phyloP scores from a whole-genome alignment of 2,888 invertebrate species.

The Tetragonisca angustula region DNA sequence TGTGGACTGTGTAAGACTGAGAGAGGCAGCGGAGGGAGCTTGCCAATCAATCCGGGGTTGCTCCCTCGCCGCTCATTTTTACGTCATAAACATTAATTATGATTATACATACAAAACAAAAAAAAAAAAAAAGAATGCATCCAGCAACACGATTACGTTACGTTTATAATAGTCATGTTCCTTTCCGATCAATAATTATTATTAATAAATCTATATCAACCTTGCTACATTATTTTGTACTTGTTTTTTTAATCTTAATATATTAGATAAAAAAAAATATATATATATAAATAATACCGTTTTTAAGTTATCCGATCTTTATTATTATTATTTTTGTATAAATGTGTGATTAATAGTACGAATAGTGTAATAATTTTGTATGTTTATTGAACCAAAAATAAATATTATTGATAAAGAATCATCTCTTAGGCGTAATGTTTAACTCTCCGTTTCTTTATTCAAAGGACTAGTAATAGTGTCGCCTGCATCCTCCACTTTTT shows the following conservation, averaged over 20 bases:
- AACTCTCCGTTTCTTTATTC: slow-evolving; percentile 52
- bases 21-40: slow-evolving; percentile 79
- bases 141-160: slow-evolving; percentile 77
- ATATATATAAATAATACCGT: slow-evolving; percentile 77
- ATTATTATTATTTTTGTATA: slow-evolving; percentile 82
- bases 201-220: slow-evolving; percentile 77
- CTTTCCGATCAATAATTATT: slow-evolving; percentile 76
- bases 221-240: slow-evolving; percentile 81
- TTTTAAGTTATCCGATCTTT: slow-evolving; percentile 79
- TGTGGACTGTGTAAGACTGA: slow-evolving; percentile 80
- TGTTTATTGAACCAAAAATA: slow-evolving; percentile 84
- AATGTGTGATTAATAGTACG: slow-evolving; percentile 84
- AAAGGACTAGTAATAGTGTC: slow-evolving; percentile 37
- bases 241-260: slow-evolving; percentile 79
- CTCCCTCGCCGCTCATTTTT: slow-evolving; percentile 79
- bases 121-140: slow-evolving; percentile 70
- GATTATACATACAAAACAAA: slow-evolving; percentile 74
- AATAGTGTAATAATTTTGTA: slow-evolving; percentile 84
- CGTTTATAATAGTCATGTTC: slow-evolving; percentile 80
- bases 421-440: slow-evolving; percentile 19
- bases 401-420: slow-evolving; percentile 83
- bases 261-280: slow-evolving; percentile 67
- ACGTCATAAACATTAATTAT: slow-evolving; percentile 80
- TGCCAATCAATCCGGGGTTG: slow-evolving; percentile 74
- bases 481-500: slow-evolving; percentile 1